Conservation (phyloP, 2,888 invertebrate genomes). For the Holacanthella duospinosa region DNA sequence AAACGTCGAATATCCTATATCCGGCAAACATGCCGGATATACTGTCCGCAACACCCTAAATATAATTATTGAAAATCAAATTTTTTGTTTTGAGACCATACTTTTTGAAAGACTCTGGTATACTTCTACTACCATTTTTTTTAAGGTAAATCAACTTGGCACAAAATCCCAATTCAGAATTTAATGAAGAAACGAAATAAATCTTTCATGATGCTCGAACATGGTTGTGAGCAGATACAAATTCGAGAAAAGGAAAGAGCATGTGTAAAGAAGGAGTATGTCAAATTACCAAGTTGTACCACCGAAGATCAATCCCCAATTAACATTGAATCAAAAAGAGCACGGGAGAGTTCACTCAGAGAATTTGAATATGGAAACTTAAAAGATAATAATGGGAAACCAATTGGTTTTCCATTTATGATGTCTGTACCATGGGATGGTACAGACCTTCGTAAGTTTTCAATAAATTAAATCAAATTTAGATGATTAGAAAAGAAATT, state of each 20-base stretch:
- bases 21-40: too few species aligned
- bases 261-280: neutral
- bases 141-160: neutral
- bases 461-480: neutral
- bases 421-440: neutral
- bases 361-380: neutral
- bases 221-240: neutral
- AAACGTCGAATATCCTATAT: too few species aligned
- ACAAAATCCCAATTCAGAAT: neutral
- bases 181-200: neutral
- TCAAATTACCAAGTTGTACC: neutral
- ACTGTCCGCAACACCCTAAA: too few species aligned
- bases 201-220: neutral
- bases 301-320: neutral
- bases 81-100: too few species aligned
- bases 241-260: neutral
- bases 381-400: neutral
- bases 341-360: neutral
- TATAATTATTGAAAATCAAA: too few species aligned
- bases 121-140: neutral
- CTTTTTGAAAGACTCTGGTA: too few species aligned
- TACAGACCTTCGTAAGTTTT: neutral
- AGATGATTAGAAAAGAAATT: neutral
- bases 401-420: neutral
- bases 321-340: neutral